Base-by-base conservation (phyloP, 2,797 vertebrate genomes). In the Echeneis naucrates region DNA sequence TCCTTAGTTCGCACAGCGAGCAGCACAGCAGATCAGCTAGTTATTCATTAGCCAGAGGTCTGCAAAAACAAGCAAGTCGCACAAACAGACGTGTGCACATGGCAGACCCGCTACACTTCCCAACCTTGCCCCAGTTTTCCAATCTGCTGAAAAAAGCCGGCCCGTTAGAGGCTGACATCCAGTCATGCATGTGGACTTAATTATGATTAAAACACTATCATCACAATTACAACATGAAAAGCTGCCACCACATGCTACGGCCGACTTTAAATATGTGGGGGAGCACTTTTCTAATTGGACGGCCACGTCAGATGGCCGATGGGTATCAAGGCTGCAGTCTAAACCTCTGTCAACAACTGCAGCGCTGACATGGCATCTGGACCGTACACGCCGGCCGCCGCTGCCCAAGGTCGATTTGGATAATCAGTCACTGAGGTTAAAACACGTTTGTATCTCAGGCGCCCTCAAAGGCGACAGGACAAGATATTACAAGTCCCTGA, bases 221-320 rank as follows among this genome's bases (percentile, higher is more conserved):
- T 85, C 70, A 78, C 82, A 84, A 85, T 91, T 75, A 85, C 71
- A 47, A 71, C 68, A 56, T 17, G 26, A 47, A 77, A 89, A 82
- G 78, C 84, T 65, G 71, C 68, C 10, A 54, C 85, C 86, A 86
- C 83, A 90, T 88, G 87, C 74, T 88, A 58, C 1, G 44, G 66
- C 85, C 77, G 81, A 80, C 87, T 80, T 80, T 73, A 70, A 67
- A 82, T 77, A 78, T 65, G 70, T 72, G n/a, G 75, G 75, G 83
- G 90, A 88, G 91, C 90, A 93, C 93, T 92, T 83, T 73, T 82
- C 82, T 94, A 91, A 94, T 93, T 94, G 88, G 77, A 92, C 75
- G 1, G 80, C 59, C 23, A 23, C 58, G 89, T 94, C 92, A 93
- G 92, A 92, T 89, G 90, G 92, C 81, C 26, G 69, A 55, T 26